A percentile compares a stretch with the other conserved stretches of the same genome.
These are phyloP conservation scores for Seriola dumerili DNA, from an alignment of 2,113 vertebrate genomes.

Conservation along the genomic window DNA sequence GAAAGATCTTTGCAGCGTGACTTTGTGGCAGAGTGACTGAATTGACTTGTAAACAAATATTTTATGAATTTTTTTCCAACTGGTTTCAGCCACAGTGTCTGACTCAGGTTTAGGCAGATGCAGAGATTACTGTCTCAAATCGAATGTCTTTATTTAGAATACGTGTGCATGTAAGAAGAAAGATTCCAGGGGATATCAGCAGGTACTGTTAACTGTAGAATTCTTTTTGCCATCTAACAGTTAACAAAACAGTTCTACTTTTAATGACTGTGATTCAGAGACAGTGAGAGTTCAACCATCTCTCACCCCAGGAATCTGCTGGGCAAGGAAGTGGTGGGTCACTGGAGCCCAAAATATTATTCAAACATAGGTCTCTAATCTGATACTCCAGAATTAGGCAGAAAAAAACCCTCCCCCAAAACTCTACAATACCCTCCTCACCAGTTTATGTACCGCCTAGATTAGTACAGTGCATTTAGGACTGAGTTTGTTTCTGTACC, in stretches of 20 bases:
- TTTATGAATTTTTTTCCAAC: not conserved
- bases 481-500: not conserved
- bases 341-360: not conserved
- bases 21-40: not conserved
- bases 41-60: constrained; percentile 8
- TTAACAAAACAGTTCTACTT: no score
- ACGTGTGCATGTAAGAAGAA: no score
- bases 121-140: not conserved
- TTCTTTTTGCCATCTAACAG: not conserved
- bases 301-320: not conserved
- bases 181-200: no score
- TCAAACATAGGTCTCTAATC: not conserved
- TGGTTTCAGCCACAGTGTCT: not conserved
- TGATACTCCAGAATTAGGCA: not conserved
- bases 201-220: not conserved
- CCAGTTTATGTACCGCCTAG: no score
- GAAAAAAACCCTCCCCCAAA: not conserved
- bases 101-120: not conserved
- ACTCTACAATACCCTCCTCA: not conserved
- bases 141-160: not conserved
- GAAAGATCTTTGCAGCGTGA: not conserved
- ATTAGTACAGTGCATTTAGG: not conserved
- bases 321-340: not conserved
- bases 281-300: not conserved
- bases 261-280: not conserved